Conservation (phyloP, 2,113 vertebrate genomes). For the Mesoclemmys tuberculata region DNA sequence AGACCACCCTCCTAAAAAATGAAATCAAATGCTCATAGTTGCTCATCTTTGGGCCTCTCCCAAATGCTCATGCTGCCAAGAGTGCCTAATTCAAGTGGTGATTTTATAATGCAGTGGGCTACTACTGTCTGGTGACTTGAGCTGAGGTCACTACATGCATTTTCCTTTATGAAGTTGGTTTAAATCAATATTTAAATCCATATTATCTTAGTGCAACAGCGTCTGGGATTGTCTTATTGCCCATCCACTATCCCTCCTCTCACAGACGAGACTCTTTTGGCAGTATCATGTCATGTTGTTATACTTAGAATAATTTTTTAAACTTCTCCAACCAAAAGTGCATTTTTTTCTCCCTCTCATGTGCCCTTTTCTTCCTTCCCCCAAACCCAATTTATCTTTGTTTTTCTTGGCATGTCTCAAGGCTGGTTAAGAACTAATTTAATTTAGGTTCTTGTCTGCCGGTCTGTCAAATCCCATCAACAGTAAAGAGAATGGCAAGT, state of each 20-base stretch:
- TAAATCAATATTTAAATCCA: constrained; percentile 15
- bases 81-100: constrained; percentile 59
- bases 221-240: constrained; percentile 62
- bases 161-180: constrained; percentile 62
- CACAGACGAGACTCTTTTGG: constrained; percentile 49
- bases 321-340: constrained; percentile 46
- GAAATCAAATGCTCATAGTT: constrained; percentile 57
- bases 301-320: constrained; percentile 54
- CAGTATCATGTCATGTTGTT: constrained; percentile 41
- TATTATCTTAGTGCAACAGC: constrained; percentile 51
- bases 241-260: not conserved
- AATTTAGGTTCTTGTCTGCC: constrained; percentile 56
- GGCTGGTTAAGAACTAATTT: constrained; percentile 46
- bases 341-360: constrained; percentile 33
- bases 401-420: constrained; percentile 64
- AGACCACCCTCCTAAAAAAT: constrained; percentile 70
- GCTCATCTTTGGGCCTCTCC: constrained; percentile 71
- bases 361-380: not conserved
- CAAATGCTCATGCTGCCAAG: constrained; percentile 55
- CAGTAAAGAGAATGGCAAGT: constrained; percentile 61
- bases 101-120: constrained; percentile 72
- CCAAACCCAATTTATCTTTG: constrained; percentile 46
- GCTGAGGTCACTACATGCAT: constrained; percentile 73
- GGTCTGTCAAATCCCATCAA: constrained; percentile 52
- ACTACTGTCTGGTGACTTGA: constrained; percentile 72